Base-by-base conservation (phyloP, 2,797 vertebrate species). In the Protonibea diacanthus region DNA sequence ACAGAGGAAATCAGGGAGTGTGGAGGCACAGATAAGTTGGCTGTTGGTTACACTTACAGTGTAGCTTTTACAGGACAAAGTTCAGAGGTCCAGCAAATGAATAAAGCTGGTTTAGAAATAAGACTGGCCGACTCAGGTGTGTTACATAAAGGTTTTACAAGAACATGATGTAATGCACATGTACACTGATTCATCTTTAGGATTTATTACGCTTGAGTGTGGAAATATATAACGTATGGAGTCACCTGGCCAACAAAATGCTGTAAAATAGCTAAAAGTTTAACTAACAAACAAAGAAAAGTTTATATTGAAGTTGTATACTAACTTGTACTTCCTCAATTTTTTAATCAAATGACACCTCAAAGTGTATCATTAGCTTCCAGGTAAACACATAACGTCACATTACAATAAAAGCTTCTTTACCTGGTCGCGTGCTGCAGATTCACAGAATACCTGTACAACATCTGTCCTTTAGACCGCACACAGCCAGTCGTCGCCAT, bases 11-110 rank as follows among this genome's bases (percentile, higher is more conserved):
- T 47, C 64, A 47, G 9, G 2, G 61, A 58, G 47, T 20, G 64
- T 60, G 53, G 21, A 67, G 25, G 60, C 60, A 57, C 20, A 49
- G 71, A 84, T 68, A 68, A 67, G 45, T 2, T 13, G 47, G 44
- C 0, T 33, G 6, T 11, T 17, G 45, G 63, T 33, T 63, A 51
- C 23, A 14, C 55, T 47, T n/a, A 33, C 25, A n/a, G 1, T 20
- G 44, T 1, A 20, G 9, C 47, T 76, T 76, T 59, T 33, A 80
- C 44, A 65, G 93, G 81, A 40, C 93, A 92, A 94, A 92, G 94
- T 86, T 88, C 93, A 93, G 9, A 52, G 20, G 59, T 78, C 47
- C 78, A 67, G 85, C 76, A 84, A 91, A 92, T 91, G 85, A 92
- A 90, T 91, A 81, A 70, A 83, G 48, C 40, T 58, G 27, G 2